Evolutionary conservation across 2,113 vertebrate species (phyloP).

Genomic region (Vulpes vulpes): DNA sequence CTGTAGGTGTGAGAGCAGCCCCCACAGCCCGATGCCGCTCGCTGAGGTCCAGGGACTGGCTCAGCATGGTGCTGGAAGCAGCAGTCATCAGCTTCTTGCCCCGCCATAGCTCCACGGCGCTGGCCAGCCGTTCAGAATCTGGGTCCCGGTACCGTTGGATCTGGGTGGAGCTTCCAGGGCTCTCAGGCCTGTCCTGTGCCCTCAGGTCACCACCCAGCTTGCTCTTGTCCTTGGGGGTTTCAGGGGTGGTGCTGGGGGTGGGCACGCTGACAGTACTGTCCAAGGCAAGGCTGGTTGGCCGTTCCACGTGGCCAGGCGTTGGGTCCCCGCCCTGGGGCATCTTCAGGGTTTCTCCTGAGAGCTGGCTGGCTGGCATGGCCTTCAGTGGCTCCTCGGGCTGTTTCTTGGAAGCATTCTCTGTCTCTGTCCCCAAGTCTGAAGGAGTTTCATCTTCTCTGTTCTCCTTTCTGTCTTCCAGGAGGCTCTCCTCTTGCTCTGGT

Average conservation of each 20-base stretch:
- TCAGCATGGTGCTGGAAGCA: conserved; percentile 79
- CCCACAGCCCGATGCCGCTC: conserved; percentile 23
- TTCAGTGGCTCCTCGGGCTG: neutral
- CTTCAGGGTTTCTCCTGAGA: conserved; percentile 61
- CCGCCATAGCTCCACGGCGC: conserved; percentile 92
- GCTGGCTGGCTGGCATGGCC: rapidly evolving
- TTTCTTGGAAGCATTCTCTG: neutral
- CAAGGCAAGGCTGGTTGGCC: conserved; percentile 84
- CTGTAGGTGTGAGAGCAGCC: conserved; percentile 66
- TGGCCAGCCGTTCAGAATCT: conserved; percentile 87
- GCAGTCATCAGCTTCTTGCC: conserved; percentile 87
- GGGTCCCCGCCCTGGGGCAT: conserved; percentile 82
- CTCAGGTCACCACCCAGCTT: conserved; percentile 54
- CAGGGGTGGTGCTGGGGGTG: conserved; percentile 66
- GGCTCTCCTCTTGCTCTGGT: conserved; percentile 56
- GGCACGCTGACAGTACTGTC: neutral
- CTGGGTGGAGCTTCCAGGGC: conserved; percentile 79
- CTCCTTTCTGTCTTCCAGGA: conserved; percentile 22
- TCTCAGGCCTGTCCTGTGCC: conserved; percentile 79
- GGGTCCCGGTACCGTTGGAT: conserved; percentile 90
- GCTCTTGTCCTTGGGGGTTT: conserved; percentile 47
- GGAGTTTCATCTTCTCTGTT: conserved; percentile 16
- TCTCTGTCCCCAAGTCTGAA: neutral
- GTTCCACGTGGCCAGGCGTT: conserved; percentile 70
- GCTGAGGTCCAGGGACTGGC: conserved; percentile 86